Conservation (phyloP, 2,797 vertebrate genomes). For the Sphaeramia orbicularis region DNA sequence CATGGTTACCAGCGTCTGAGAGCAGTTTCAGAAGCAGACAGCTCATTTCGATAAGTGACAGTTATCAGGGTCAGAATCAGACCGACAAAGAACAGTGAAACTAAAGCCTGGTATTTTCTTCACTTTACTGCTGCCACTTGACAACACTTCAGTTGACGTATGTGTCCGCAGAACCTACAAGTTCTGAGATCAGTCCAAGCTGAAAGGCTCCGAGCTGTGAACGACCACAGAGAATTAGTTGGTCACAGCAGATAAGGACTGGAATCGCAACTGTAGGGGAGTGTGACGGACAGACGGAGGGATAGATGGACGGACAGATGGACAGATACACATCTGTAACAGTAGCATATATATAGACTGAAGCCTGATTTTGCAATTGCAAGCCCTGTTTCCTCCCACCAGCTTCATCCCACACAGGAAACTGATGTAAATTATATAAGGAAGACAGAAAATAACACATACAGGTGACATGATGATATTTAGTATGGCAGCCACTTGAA, state of each 20-base stretch:
- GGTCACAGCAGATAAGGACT: background rate
- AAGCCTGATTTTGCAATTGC: no score
- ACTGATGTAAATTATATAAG: no score
- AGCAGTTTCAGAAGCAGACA: background rate
- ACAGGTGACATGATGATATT: no score
- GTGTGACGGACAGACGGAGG: background rate
- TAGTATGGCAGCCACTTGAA: no score
- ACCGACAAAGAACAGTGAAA: slow-evolving; percentile 1
- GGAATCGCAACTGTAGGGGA: no score
- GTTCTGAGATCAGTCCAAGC: no score
- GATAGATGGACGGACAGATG: slow-evolving; percentile 1
- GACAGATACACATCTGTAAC: no score
- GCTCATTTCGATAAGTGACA: slow-evolving; percentile 5
- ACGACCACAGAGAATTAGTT: background rate
- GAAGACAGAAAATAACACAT: no score
- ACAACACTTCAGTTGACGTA: background rate
- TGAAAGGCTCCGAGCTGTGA: no score
- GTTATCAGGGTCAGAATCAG: background rate
- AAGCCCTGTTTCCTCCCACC: no score
- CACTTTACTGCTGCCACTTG: background rate
- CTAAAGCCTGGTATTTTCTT: background rate
- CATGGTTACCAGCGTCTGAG: slow-evolving; percentile 5
- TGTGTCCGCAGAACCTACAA: background rate
- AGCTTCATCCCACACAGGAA: no score
- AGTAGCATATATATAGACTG: no score